These are phyloP conservation scores for Orthonychiurus folsomi DNA, from an alignment of 2,888 invertebrate genomes.

Conservation along the genomic window DNA sequence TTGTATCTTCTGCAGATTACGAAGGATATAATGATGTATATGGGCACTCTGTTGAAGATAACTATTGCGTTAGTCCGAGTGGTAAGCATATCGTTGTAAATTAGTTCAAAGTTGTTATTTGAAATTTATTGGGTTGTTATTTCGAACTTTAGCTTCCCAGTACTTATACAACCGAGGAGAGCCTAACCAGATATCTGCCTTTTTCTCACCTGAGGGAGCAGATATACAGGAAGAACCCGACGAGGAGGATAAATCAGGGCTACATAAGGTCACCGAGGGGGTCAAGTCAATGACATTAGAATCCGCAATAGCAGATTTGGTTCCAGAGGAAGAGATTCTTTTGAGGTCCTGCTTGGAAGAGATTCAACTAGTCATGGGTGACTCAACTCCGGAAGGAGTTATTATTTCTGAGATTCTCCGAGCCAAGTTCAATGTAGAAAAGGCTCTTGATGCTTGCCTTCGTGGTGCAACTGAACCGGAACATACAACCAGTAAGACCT, in stretches of 20 bases:
- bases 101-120: slow-evolving; percentile 8
- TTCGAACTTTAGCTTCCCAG: slow-evolving; percentile 48
- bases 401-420: slow-evolving; percentile 63
- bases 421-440: slow-evolving; percentile 62
- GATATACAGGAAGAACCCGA: slow-evolving; percentile 65
- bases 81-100: slow-evolving; percentile 42
- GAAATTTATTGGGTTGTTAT: no score
- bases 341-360: slow-evolving; percentile 76
- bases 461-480: slow-evolving; percentile 45
- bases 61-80: slow-evolving; percentile 80
- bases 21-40: slow-evolving; percentile 84
- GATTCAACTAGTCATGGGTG: slow-evolving; percentile 69
- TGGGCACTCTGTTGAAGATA: slow-evolving; percentile 89
- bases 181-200: slow-evolving; percentile 55
- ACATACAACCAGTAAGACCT: no score
- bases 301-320: slow-evolving; percentile 47
- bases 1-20: slow-evolving; percentile 57
- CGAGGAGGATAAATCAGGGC: slow-evolving; percentile 51
- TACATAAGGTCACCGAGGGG: slow-evolving; percentile 42
- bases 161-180: slow-evolving; percentile 73
- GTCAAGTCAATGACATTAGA: slow-evolving; percentile 43
- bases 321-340: slow-evolving; percentile 61
- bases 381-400: slow-evolving; percentile 61
- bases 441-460: slow-evolving; percentile 64
- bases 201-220: slow-evolving; percentile 55